A percentile compares a stretch with the other conserved stretches of the same genome.
These are phyloP conservation scores for Torymus tubicola DNA, from an alignment of 2,888 invertebrate genomes.

Conservation along the genomic window DNA sequence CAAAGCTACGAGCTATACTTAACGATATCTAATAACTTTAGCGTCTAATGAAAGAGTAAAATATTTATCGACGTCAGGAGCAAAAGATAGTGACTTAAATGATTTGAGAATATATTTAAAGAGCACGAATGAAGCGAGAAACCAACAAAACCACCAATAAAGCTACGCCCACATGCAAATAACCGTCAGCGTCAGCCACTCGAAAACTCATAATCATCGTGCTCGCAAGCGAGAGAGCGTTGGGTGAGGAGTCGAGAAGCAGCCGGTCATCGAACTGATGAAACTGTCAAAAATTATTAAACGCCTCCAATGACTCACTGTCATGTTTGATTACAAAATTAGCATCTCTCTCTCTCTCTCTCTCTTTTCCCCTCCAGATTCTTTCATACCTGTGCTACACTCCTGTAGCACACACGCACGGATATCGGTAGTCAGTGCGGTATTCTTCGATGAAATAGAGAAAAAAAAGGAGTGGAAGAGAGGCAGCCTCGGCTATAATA, in stretches of 20 bases:
- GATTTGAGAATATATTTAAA: no score
- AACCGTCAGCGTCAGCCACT: neutral
- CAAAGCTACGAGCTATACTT: no score
- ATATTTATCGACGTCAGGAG: no score
- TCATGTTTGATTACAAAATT: conserved; percentile 55
- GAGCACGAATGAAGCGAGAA: neutral
- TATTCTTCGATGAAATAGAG: no score
- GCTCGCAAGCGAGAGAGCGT: neutral
- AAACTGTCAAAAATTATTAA: conserved; percentile 58
- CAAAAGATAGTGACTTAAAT: no score
- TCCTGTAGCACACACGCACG: no score
- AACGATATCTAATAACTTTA: no score
- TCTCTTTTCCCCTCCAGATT: no score
- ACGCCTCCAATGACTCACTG: conserved; percentile 54
- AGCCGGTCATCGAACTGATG: conserved; percentile 55
- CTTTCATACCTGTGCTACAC: no score
- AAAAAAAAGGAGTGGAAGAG: neutral
- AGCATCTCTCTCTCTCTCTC: conserved; percentile 34
- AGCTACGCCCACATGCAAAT: conserved; percentile 15
- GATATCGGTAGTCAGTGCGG: no score
- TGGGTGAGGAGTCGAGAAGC: conserved; percentile 9
- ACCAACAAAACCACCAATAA: neutral
- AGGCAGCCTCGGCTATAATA: conserved; percentile 49
- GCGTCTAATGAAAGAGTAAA: no score
- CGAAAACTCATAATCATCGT: conserved; percentile 43